Evolutionary conservation across 2,797 vertebrate species (phyloP), one percentile per base, ranked within the genome.

Genomic region (Coregonus sp.): DNA sequence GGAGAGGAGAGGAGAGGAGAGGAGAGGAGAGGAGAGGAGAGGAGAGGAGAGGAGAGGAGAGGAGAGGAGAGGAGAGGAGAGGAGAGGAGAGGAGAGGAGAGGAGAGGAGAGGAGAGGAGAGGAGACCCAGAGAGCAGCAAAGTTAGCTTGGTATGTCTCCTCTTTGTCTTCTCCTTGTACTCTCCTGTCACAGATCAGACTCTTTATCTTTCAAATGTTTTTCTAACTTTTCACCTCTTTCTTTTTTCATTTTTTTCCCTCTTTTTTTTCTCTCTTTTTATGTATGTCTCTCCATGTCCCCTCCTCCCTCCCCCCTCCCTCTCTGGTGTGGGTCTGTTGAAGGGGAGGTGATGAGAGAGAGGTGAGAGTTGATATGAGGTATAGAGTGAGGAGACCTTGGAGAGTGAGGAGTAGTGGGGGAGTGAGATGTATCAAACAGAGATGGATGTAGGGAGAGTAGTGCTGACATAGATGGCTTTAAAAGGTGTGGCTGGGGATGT

Each of bases 1-100:
- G 37, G 16, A 47, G 63, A 59, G 31, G 63, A 25, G 54, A 72
- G 86, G 80, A 54, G n/a, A 18, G 37, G 16, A 47, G 63, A 59
- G 31, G 63, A 25, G 54, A 72, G 86, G 80, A 54, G n/a, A 18
- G 37, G 16, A 47, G 63, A 59, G 31, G 63, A 25, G 54, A 72
- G 86, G 80, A 54, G n/a, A 18, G 37, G 16, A 47, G 63, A 59
- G 31, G 63, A 25, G 54, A 72, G 86, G 80, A 54, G n/a, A 18
- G 37, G 16, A 47, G 63, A 59, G 31, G 63, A 25, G 54, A 72
- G 86, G 80, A 54, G n/a, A 18, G 37, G 16, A 47, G 63, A 59
- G 31, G 63, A 25, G 54, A 72, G 86, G 80, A 54, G n/a, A 18
- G 37, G 16, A 47, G 63, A 59, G 31, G 63, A 25, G 25, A 25